Conservation (phyloP, 2,888 invertebrate species). For the Epirrhoe tristata region DNA sequence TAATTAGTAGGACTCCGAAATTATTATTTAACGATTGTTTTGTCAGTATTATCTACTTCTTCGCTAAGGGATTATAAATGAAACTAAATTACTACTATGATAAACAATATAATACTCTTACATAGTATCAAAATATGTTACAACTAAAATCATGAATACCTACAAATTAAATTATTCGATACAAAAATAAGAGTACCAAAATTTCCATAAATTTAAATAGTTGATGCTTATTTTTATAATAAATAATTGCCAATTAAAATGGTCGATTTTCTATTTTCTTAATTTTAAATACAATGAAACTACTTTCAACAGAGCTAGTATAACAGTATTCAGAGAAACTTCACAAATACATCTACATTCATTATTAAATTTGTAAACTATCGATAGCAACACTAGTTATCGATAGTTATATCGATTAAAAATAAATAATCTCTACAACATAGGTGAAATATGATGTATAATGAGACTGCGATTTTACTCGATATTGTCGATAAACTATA, state of each 20-base stretch:
- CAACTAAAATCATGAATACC: conserved; percentile 51
- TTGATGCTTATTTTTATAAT: conserved; percentile 42
- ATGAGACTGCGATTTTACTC: conserved; percentile 31
- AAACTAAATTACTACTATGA: conserved; percentile 56
- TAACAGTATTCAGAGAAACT: conserved; percentile 2
- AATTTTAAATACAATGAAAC: conserved; percentile 9
- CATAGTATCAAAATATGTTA: conserved; percentile 59
- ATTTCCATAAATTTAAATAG: conserved; percentile 38
- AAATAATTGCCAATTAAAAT: conserved; percentile 43
- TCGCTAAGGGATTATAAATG: conserved; percentile 27
- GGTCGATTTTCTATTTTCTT: conserved; percentile 24
- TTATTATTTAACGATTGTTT: too few relatives aligned
- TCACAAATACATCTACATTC: conserved; percentile 9
- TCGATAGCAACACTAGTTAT: conserved; percentile 7
- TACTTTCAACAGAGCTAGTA: conserved; percentile 30
- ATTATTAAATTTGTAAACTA: not conserved
- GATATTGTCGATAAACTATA: conserved; percentile 24
- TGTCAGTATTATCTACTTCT: too few relatives aligned
- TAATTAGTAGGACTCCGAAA: too few relatives aligned
- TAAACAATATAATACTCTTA: conserved; percentile 61
- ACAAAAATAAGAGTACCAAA: conserved; percentile 47
- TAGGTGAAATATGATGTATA: conserved; percentile 19
- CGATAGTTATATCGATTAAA: conserved; percentile 25
- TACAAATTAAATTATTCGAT: conserved; percentile 46
- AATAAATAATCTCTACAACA: conserved; percentile 29